Percentiles rank a stretch among this genome's conserved stretches.
These are phyloP conservation scores for Vicugna pacos DNA, from an alignment of 2,113 vertebrate species.

Conservation along the genomic window DNA sequence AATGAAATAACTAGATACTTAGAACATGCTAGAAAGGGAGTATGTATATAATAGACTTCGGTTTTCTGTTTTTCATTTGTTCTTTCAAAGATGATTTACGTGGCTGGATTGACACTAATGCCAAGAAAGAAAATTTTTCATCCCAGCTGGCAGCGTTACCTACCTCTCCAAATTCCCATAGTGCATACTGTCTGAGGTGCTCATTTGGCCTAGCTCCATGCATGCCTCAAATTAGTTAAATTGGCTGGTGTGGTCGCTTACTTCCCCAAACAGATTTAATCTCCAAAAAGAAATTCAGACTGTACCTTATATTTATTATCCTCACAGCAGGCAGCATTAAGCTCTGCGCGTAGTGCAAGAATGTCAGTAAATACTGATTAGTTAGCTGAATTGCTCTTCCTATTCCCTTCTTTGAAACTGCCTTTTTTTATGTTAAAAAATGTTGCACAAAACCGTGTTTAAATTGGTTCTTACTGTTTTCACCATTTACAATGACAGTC, in stretches of 20 bases:
- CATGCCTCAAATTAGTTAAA: background rate
- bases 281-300: conserved; percentile 14
- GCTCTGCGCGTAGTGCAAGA: background rate
- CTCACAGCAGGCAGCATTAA: background rate
- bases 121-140: conserved; percentile 38
- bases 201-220: conserved; percentile 15
- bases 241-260: background rate
- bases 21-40: conserved; percentile 25
- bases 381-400: background rate
- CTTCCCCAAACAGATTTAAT: conserved; percentile 38
- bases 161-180: background rate
- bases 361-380: background rate
- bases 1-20: conserved; percentile 47
- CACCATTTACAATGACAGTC: background rate
- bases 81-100: conserved; percentile 53
- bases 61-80: conserved; percentile 55
- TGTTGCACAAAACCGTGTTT: background rate
- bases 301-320: background rate
- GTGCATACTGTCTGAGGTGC: background rate
- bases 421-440: conserved; percentile 22
- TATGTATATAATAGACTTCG: conserved; percentile 38
- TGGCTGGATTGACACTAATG: conserved; percentile 39
- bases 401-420: conserved; percentile 30
- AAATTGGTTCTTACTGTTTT: conserved; percentile 21
- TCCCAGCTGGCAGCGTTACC: background rate